Conservation (phyloP, 2,888 invertebrate genomes). For the Dusona sp. region DNA sequence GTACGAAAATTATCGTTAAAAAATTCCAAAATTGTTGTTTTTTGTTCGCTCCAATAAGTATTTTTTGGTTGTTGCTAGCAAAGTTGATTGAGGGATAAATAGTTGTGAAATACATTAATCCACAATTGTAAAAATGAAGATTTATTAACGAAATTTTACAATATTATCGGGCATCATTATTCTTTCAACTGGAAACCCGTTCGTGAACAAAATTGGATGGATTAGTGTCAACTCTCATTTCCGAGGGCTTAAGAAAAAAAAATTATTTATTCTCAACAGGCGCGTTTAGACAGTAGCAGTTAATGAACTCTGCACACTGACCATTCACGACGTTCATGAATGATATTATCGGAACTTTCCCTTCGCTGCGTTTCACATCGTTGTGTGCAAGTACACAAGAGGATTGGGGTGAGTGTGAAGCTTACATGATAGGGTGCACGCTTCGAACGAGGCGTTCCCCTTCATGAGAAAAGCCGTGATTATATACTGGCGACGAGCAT, state of each 20-base stretch:
- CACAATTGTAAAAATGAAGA: too few species aligned
- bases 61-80: not conserved
- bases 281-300: slow-evolving; percentile 54
- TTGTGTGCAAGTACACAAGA: slow-evolving; percentile 22
- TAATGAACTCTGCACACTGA: slow-evolving; percentile 62
- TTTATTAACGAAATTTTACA: too few species aligned
- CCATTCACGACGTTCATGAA: slow-evolving; percentile 69
- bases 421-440: slow-evolving; percentile 73
- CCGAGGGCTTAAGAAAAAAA: slow-evolving; percentile 25
- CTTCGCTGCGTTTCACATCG: slow-evolving; percentile 12
- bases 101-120: too few species aligned
- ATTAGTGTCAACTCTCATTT: not conserved
- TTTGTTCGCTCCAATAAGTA: not conserved
- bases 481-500: slow-evolving; percentile 64
- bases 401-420: slow-evolving; percentile 37
- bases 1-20: too few species aligned
- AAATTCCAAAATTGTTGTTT: too few species aligned
- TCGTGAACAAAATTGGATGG: not conserved
- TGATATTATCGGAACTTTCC: slow-evolving; percentile 73
- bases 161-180: too few species aligned
- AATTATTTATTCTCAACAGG: slow-evolving; percentile 51
- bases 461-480: slow-evolving; percentile 62
- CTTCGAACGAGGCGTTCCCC: slow-evolving; percentile 70
- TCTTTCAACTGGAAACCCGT: not conserved
- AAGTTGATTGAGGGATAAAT: not conserved